Evolutionary conservation across 2,797 vertebrate genomes (phyloP).

Genomic region (Eulemur coronatus): DNA sequence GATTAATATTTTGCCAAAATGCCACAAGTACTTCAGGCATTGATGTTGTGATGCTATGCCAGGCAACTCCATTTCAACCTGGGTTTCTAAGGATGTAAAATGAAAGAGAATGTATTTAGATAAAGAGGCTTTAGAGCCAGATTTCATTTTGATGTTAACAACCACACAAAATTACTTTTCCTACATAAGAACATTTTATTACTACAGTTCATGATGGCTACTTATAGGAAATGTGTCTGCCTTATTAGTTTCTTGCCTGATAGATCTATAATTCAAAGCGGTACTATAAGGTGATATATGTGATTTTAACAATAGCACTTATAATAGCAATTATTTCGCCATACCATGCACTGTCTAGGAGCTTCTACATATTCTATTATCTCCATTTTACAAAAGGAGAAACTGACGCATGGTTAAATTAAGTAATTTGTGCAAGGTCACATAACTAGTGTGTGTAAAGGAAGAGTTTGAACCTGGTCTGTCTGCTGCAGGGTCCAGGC

Average conservation of each 20-base stretch:
- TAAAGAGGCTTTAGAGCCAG: not conserved
- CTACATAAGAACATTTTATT: not conserved
- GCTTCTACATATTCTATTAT: not conserved
- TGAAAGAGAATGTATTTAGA: not conserved
- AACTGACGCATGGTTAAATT: not conserved
- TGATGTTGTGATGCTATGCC: not conserved
- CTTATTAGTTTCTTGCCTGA: not conserved
- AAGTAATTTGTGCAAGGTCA: not conserved
- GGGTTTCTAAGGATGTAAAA: not conserved
- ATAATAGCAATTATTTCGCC: not conserved
- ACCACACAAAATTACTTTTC: not conserved
- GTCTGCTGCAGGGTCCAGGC: not conserved
- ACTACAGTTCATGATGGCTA: not conserved
- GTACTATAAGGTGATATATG: not conserved
- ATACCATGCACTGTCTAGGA: not conserved
- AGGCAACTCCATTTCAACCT: not conserved
- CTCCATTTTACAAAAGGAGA: constrained; percentile 10
- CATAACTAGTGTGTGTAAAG: not conserved
- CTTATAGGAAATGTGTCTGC: not conserved
- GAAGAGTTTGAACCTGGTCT: not conserved
- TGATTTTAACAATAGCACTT: constrained; percentile 11
- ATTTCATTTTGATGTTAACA: constrained; percentile 15
- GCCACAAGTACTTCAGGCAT: not conserved
- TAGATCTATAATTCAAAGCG: not conserved
- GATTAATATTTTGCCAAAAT: not conserved